Conservation (phyloP, 2,797 vertebrate species). For the Hyperoplus immaculatus region DNA sequence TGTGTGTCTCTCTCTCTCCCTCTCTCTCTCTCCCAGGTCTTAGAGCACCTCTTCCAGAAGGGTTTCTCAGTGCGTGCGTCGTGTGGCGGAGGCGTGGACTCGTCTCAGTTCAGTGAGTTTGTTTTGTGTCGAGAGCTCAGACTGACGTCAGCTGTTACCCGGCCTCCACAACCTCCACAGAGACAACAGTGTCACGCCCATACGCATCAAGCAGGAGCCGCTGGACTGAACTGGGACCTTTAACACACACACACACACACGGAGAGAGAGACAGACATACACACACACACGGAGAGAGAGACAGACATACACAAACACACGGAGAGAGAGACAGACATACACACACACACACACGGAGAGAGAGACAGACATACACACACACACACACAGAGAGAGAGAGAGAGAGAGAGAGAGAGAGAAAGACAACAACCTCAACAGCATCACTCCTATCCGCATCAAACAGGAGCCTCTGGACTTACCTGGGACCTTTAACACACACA, state of each 20-base stretch:
- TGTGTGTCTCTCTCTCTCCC: neutral
- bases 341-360: no score
- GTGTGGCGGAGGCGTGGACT: conserved; percentile 92
- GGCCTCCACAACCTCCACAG: conserved; percentile 81
- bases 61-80: conserved; percentile 91
- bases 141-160: conserved; percentile 25
- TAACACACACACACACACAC: no score
- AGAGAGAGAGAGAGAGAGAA: no score
- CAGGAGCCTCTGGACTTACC: conserved; percentile 92
- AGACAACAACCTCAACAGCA: no score
- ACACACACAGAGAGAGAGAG: no score
- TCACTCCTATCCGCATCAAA: conserved; percentile 51
- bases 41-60: conserved; percentile 92
- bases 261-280: no score
- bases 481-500: no score
- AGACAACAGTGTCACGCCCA: conserved; percentile 80
- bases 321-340: no score
- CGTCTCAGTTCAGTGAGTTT: conserved; percentile 95
- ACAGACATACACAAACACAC: no score
- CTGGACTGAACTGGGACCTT: no score
- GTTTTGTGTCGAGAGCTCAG: conserved; percentile 89
- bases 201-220: conserved; percentile 86
- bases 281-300: no score
- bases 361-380: no score
- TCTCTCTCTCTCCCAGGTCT: conserved; percentile 83